phyloP scores from a whole-genome alignment of 2,888 invertebrate species.

The Philonicus albiceps region DNA sequence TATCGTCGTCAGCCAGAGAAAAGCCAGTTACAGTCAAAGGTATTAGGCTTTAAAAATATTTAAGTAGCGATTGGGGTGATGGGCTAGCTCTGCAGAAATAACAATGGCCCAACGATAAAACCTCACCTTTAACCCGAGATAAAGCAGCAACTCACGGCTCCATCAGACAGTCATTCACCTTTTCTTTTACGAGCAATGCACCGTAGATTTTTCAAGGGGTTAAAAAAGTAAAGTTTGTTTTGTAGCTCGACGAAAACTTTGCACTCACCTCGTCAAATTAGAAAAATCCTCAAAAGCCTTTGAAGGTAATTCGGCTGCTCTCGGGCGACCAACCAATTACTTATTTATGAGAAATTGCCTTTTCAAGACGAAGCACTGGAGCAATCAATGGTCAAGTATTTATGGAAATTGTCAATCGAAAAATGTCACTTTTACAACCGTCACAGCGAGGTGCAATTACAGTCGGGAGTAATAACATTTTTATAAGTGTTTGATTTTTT shows the following conservation, averaged over 20 bases:
- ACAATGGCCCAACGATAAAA: not conserved
- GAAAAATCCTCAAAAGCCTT: not conserved
- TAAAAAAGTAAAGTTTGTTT: not conserved
- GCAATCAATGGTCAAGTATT: constrained; percentile 2
- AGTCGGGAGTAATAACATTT: not conserved
- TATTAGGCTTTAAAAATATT: not conserved
- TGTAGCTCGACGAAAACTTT: not conserved
- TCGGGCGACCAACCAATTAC: not conserved
- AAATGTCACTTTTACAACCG: not conserved
- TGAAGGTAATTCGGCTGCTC: not conserved
- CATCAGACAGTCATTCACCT: not conserved
- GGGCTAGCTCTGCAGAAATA: not conserved
- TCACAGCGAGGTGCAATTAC: not conserved
- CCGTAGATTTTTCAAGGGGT: not conserved
- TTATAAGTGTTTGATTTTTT: not conserved
- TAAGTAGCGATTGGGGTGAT: not conserved
- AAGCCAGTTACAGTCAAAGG: not conserved
- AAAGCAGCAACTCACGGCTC: not conserved
- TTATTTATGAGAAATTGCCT: constrained; percentile 2
- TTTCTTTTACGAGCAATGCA: not conserved
- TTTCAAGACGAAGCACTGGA: not conserved
- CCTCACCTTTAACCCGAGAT: not conserved
- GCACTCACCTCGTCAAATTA: not conserved
- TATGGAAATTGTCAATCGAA: not conserved
- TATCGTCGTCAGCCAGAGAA: not conserved